Conservation (phyloP, 2,888 invertebrate species). For the Lymantria monacha region DNA sequence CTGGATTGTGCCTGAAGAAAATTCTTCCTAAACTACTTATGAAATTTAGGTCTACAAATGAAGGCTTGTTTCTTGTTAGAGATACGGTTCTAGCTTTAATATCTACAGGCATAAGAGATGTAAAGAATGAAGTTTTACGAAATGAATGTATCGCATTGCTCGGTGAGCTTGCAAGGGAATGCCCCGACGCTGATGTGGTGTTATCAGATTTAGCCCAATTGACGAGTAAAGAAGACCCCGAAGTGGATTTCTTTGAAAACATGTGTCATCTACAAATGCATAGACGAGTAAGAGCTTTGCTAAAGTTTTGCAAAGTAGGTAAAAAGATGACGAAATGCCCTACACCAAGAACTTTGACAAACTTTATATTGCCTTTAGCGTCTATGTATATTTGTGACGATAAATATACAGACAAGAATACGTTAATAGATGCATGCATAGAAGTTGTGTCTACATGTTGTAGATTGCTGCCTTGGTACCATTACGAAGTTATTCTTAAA, state of each 20-base stretch:
- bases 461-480: constrained; percentile 92
- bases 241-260: constrained; percentile 97
- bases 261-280: constrained; percentile 94
- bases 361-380: constrained; percentile 93
- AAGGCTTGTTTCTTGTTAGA: constrained; percentile 86
- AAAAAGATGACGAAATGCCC: constrained; percentile 83
- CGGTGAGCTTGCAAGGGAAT: constrained; percentile 88
- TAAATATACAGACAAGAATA: constrained; percentile 88
- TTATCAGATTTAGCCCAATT: constrained; percentile 86
- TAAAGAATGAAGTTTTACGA: constrained; percentile 86
- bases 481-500: constrained; percentile 91
- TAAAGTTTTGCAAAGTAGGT: constrained; percentile 87
- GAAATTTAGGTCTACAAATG: constrained; percentile 75
- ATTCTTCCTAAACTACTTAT: constrained; percentile 85
- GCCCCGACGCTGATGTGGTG: constrained; percentile 86
- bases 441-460: constrained; percentile 90
- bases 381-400: constrained; percentile 90
- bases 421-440: constrained; percentile 92
- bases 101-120: constrained; percentile 87
- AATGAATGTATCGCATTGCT: constrained; percentile 91
- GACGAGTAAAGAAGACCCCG: constrained; percentile 87
- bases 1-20: constrained; percentile 87
- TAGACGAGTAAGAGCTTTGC: constrained; percentile 90
- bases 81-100: constrained; percentile 88
- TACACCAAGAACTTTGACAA: constrained; percentile 87